Base-by-base conservation (phyloP, 2,113 vertebrate species). In the Phylloscopus trochiloides region DNA sequence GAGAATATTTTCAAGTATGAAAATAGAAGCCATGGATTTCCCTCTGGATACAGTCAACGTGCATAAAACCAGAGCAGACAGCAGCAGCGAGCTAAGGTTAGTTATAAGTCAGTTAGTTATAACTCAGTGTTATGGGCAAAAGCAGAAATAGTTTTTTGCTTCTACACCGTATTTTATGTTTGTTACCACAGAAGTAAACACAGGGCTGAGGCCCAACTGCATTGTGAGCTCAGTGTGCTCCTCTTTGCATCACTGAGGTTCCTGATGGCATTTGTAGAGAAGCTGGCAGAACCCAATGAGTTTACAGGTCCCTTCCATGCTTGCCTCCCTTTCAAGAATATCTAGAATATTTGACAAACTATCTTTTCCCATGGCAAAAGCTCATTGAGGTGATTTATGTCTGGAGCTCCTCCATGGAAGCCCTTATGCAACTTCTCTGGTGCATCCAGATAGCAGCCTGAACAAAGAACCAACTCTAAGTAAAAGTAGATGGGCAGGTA, bases 1-100 rank as follows among this genome's bases (percentile, higher is more conserved):
- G 88, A 95, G 93, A 96, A 94, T 54, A 47, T 47, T 47, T 47
- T 47, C 29, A 66, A 86, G 71, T 83, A 92, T 71, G 85, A 79
- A 94, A 93, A 93, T 31, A 83, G 47, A 77, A 91, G 26, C 74
- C 13, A 3, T 36, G 71, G 20, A 58, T 82, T 85, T 91, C 45
- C 58, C 81, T 91, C 81, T 13, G 16, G 63, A 70, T 55, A n/a
- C 32, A 83, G 81, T 25, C 42, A 42, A 12, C 0, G 1, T 20
- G 8, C 36, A 52, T 36, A 88, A 93, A 95, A 80, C 5, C 3
- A 2, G 50, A 13, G 66, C 71, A 83, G 43, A 88, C 59, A 80
- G 43, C 81, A 78, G 28, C 34, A 70, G 55, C 65, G 28, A 66
- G 24, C 38, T 34, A 47, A 65, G 38, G 34, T 62, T 77, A 54